Evolutionary conservation across 1,140 invertebrate genomes (phyloP).

Genomic region (Galleria mellonella): DNA sequence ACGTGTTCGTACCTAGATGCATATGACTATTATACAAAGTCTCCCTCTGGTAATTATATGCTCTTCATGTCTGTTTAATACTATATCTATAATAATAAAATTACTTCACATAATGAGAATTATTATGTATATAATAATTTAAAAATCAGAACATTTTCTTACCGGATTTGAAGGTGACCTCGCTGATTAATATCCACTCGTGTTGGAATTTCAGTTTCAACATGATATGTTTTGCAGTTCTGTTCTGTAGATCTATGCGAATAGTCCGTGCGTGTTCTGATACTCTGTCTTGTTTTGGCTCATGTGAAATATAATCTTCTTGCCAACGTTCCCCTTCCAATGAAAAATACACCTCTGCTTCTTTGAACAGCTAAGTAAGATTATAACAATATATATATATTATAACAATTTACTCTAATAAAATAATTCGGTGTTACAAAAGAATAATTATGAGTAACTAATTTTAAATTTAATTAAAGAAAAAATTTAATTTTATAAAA

Average conservation of each 20-base stretch:
- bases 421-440: conserved; percentile 2
- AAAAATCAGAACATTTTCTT: conserved; percentile 38
- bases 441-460: neutral
- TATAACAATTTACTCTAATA: too few relatives aligned
- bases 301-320: conserved; percentile 68
- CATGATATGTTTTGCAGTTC: conserved; percentile 85
- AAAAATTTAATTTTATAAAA: too few relatives aligned
- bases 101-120: too few relatives aligned
- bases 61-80: too few relatives aligned
- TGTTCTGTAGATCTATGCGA: conserved; percentile 83
- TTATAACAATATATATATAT: too few relatives aligned
- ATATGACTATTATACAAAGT: too few relatives aligned
- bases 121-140: too few relatives aligned
- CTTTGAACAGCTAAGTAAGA: conserved; percentile 79
- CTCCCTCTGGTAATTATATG: too few relatives aligned
- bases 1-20: too few relatives aligned
- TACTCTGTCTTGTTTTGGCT: conserved; percentile 75
- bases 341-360: conserved; percentile 85
- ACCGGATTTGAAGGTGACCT: conserved; percentile 88
- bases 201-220: conserved; percentile 86
- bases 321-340: conserved; percentile 84
- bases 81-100: too few relatives aligned
- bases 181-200: conserved; percentile 93
- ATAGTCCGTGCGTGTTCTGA: conserved; percentile 81
- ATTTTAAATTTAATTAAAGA: too few relatives aligned